A percentile compares a stretch with the other conserved stretches of the same genome.
These are phyloP conservation scores for Centropus unirufus DNA, from an alignment of 2,113 vertebrate species.

Conservation along the genomic window DNA sequence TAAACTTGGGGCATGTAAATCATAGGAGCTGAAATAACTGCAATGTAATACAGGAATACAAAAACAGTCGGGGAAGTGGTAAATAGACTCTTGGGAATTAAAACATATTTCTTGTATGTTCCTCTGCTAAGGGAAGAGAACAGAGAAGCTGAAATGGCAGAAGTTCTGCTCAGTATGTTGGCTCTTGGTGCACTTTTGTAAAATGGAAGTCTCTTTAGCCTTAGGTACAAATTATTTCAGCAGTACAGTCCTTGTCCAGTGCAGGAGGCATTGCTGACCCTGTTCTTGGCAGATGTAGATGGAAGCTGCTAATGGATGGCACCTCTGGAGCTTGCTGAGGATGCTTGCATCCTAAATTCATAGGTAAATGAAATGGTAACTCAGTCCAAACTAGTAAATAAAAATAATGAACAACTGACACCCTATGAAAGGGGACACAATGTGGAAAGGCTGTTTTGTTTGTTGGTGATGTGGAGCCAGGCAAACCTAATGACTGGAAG, in stretches of 20 bases:
- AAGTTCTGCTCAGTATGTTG: background rate
- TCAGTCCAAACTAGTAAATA: background rate
- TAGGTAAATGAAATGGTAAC: background rate
- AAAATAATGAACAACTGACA: background rate
- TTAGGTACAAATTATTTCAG: background rate
- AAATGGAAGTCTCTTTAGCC: background rate
- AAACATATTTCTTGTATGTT: background rate
- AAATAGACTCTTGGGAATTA: background rate
- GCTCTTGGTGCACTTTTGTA: background rate
- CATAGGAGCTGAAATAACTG: background rate
- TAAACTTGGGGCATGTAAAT: background rate
- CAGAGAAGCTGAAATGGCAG: background rate
- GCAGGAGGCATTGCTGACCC: background rate
- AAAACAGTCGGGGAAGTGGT: background rate
- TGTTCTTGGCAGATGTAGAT: background rate
- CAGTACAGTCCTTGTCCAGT: background rate
- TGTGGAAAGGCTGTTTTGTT: background rate
- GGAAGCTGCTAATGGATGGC: background rate
- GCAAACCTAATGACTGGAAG: background rate
- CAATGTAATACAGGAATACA: background rate
- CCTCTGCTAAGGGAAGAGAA: background rate
- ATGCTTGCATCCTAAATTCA: background rate
- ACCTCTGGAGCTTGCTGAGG: background rate
- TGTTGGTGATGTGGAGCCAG: background rate
- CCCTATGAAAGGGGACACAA: background rate